Evolutionary conservation across 2,113 vertebrate species (phyloP), one percentile per base, ranked within the genome.

Genomic region (Tor tambroides): DNA sequence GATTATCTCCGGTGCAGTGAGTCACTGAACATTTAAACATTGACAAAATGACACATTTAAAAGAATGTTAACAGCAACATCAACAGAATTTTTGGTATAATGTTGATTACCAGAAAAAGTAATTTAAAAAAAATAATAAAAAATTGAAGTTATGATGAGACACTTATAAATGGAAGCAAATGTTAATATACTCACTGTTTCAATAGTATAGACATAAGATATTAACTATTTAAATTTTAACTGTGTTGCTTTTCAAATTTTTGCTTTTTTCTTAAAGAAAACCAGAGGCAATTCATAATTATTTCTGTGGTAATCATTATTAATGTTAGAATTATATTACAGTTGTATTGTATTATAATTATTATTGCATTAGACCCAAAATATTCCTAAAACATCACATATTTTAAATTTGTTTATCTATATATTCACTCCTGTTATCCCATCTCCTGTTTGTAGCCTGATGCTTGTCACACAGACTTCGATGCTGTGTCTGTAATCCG

Each of bases 401-500:
- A 26, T 63, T 63, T 12, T 63, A 63, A n/a, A 63, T 65, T n/a
- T 6, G 23, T 41, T 21, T 8, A 5, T 30, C 49, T 79, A 56
- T 5, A 17, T 49, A 41, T 11, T 67, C 59, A 21, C 80, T 67
- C 2, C 14, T 1, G 2, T 65, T 28, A 72, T 59, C 0, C 46
- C 10, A 61, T 65, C 49, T 72, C 32, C 26, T 74, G 38, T 86
- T 59, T 89, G 59, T 82, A 96, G 96, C 97, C 97, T 0, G 92
- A 98, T 0, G 95, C 94, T 77, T 99, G 98, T 0, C 91, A 94
- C 85, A 94, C 95, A 0, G 93, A 97, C 67, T 99, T 99, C 1
- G 97, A 98, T 0, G 97, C 98, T 0, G 97, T 95, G 0, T 95
- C 98, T 19, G 95, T 97, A 94, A 99, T 99, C 92, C 96, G 98